These are phyloP conservation scores for Xanthorhoe spadicearia DNA, from an alignment of 2,888 invertebrate species.

Conservation along the genomic window DNA sequence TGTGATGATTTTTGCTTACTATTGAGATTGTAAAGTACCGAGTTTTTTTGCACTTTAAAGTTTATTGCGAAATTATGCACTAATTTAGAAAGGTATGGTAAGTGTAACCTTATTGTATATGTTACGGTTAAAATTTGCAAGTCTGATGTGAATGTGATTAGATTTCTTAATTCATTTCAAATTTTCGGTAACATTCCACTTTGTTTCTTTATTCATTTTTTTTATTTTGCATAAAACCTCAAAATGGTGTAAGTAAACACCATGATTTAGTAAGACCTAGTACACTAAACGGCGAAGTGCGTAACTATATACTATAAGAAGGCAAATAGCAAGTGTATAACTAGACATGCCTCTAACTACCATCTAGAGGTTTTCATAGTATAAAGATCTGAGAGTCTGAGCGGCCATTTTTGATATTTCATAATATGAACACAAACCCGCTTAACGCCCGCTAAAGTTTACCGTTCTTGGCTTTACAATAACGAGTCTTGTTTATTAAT, in stretches of 20 bases:
- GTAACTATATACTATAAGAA: not conserved
- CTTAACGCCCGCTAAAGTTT: not conserved
- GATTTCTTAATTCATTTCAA: constrained; percentile 2
- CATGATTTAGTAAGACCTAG: not conserved
- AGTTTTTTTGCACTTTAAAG: not conserved
- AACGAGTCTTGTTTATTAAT: not conserved
- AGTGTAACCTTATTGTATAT: constrained; percentile 8
- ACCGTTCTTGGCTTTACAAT: not conserved
- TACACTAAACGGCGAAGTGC: not conserved
- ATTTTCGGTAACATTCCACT: not conserved
- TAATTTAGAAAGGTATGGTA: constrained; percentile 7
- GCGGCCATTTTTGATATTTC: no score
- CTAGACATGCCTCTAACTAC: not conserved
- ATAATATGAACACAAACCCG: no score
- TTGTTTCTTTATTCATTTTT: not conserved
- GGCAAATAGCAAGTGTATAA: not conserved
- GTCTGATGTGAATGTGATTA: constrained; percentile 29
- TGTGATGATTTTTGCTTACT: constrained; percentile 3
- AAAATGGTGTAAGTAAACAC: not conserved
- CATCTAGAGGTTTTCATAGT: not conserved
- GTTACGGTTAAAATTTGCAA: constrained; percentile 8
- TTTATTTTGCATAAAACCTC: not conserved
- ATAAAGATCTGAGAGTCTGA: not conserved
- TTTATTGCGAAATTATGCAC: not conserved
- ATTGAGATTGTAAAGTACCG: not conserved